Evolutionary conservation across 2,113 vertebrate genomes (phyloP).

Genomic region (Carassius carassius): DNA sequence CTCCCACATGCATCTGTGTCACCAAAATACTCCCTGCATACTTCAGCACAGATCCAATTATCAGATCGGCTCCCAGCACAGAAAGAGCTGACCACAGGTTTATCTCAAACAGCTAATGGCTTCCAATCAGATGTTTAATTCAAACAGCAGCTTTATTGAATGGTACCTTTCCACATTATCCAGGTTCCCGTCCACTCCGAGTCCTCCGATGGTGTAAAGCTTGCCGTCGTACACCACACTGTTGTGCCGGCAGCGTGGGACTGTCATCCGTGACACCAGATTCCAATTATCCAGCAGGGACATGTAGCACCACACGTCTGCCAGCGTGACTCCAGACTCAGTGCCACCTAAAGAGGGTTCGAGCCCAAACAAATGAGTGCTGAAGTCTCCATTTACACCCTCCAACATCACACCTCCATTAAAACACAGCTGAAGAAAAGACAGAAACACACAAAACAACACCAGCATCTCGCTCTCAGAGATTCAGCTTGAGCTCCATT

Average conservation of each 20-base stretch:
- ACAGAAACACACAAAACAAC: neutral
- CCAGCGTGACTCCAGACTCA: conserved; percentile 92
- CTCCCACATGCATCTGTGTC: conserved; percentile 35
- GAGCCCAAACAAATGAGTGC: conserved; percentile 43
- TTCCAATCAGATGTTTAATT: conserved; percentile 39
- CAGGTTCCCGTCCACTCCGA: conserved; percentile 91
- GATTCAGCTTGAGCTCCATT: neutral
- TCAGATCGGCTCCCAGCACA: conserved; percentile 50
- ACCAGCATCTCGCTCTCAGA: neutral
- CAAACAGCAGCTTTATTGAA: neutral
- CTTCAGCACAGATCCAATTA: conserved; percentile 55
- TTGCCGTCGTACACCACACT: conserved; percentile 96
- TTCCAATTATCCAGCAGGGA: conserved; percentile 98
- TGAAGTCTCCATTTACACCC: conserved; percentile 49
- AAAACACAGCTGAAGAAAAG: conserved; percentile 16
- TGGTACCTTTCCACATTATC: conserved; percentile 95
- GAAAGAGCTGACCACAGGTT: conserved; percentile 37
- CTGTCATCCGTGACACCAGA: conserved; percentile 96
- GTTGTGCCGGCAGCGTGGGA: conserved; percentile 93
- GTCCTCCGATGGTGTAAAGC: conserved; percentile 94
- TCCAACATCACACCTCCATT: conserved; percentile 17
- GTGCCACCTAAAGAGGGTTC: conserved; percentile 83
- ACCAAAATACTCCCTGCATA: conserved; percentile 46
- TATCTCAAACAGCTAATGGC: conserved; percentile 31
- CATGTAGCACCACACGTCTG: conserved; percentile 99